Percentiles rank a stretch among this genome's conserved stretches.
phyloP scores from a whole-genome alignment of 2,113 vertebrate species.

The Dissostichus mawsoni region DNA sequence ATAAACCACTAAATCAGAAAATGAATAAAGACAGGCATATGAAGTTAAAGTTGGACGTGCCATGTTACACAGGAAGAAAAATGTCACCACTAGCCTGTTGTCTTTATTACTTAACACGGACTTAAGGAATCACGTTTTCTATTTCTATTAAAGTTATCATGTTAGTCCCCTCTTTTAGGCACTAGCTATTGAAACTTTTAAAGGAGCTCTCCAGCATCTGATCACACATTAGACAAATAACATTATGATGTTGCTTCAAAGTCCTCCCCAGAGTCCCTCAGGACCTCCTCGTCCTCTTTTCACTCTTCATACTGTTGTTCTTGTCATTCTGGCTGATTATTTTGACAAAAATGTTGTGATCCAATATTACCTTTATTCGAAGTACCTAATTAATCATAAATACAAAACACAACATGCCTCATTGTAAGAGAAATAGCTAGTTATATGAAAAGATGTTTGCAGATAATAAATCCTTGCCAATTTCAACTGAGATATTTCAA shows the following conservation, averaged over 20 bases:
- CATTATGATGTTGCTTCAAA: conserved; percentile 19
- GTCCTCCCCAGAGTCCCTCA: neutral
- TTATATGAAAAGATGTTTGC: neutral
- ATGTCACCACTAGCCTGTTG: neutral
- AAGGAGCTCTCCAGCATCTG: conserved; percentile 5
- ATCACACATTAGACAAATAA: conserved; percentile 13
- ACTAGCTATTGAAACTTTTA: conserved; percentile 1
- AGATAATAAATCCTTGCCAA: neutral
- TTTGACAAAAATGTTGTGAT: neutral
- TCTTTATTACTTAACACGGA: neutral
- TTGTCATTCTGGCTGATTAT: neutral
- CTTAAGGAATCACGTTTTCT: neutral
- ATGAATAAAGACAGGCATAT: neutral
- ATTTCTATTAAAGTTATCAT: neutral
- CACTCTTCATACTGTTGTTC: conserved; percentile 8
- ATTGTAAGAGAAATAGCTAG: neutral
- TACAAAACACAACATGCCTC: neutral
- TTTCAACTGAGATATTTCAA: conserved; percentile 9
- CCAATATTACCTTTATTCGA: neutral
- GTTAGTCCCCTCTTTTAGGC: neutral
- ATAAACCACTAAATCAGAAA: neutral
- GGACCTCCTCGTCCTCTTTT: conserved; percentile 3
- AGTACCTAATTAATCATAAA: neutral
- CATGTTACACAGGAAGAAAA: neutral
- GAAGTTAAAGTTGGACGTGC: neutral